These are phyloP conservation scores for Enteromius argenteus DNA, from an alignment of 2,797 vertebrate genomes.

Conservation along the genomic window DNA sequence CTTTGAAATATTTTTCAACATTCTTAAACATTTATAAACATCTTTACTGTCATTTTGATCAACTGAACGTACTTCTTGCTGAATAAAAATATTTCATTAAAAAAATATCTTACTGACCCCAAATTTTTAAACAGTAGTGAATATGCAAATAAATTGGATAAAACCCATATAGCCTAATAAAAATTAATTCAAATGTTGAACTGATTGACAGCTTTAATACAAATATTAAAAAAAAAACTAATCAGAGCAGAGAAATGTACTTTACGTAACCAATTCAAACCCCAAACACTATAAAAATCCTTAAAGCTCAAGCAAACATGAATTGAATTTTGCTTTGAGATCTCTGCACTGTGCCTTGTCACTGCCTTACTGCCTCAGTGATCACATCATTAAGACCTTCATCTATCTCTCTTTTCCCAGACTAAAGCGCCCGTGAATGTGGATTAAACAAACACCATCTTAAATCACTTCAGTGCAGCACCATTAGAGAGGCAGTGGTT, in stretches of 20 bases:
- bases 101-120: background rate
- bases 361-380: constrained; percentile 31
- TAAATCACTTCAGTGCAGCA: constrained; percentile 53
- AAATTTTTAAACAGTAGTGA: background rate
- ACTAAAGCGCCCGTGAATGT: constrained; percentile 25
- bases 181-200: background rate
- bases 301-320: constrained; percentile 43
- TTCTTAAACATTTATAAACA: background rate
- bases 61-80: background rate
- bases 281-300: constrained; percentile 30
- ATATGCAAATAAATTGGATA: background rate
- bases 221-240: background rate
- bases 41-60: background rate
- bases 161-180: no score
- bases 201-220: background rate
- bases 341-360: constrained; percentile 25
- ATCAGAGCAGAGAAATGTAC: background rate
- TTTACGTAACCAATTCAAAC: constrained; percentile 14
- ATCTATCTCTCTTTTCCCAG: constrained; percentile 53
- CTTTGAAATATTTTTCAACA: background rate
- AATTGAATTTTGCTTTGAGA: constrained; percentile 27
- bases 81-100: background rate
- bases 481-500: constrained; percentile 50
- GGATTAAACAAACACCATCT: constrained; percentile 64
- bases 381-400: constrained; percentile 49